These are phyloP conservation scores for Volucella zonaria DNA, from an alignment of 2,888 invertebrate genomes.

Conservation along the genomic window DNA sequence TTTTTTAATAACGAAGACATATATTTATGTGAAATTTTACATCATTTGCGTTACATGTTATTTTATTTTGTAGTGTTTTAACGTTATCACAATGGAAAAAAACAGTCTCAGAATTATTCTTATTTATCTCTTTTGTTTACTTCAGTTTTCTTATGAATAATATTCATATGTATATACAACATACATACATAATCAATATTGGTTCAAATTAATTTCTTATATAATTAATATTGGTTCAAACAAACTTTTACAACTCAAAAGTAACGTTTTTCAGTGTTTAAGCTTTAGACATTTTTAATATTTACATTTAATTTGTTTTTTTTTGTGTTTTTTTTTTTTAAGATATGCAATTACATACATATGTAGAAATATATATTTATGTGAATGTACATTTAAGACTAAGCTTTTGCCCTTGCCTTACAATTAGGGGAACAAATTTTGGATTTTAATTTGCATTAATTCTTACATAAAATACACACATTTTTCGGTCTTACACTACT, in stretches of 20 bases:
- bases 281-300: background rate
- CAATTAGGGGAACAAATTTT: slow-evolving; percentile 8
- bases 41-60: slow-evolving; percentile 42
- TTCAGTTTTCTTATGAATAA: slow-evolving; percentile 46
- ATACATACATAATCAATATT: slow-evolving; percentile 37
- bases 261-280: slow-evolving; percentile 6
- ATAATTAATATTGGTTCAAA: slow-evolving; percentile 44
- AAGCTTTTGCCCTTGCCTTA: slow-evolving; percentile 12
- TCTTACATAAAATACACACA: slow-evolving; percentile 8
- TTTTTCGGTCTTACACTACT: background rate
- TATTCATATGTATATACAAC: slow-evolving; percentile 2
- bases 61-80: slow-evolving; percentile 80
- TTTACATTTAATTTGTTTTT: slow-evolving; percentile 1
- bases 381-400: slow-evolving; percentile 1
- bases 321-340: background rate
- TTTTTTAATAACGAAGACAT: slow-evolving; percentile 53
- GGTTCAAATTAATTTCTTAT: slow-evolving; percentile 37
- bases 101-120: slow-evolving; percentile 76
- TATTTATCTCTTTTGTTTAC: slow-evolving; percentile 51
- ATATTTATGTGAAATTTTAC: slow-evolving; percentile 64
- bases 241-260: slow-evolving; percentile 27
- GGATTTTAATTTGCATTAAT: slow-evolving; percentile 4
- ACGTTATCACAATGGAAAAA: slow-evolving; percentile 86
- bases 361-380: background rate
- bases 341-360: slow-evolving; percentile 11